Evolutionary conservation across 2,888 invertebrate species (phyloP).

Genomic region (Apeira syringaria): DNA sequence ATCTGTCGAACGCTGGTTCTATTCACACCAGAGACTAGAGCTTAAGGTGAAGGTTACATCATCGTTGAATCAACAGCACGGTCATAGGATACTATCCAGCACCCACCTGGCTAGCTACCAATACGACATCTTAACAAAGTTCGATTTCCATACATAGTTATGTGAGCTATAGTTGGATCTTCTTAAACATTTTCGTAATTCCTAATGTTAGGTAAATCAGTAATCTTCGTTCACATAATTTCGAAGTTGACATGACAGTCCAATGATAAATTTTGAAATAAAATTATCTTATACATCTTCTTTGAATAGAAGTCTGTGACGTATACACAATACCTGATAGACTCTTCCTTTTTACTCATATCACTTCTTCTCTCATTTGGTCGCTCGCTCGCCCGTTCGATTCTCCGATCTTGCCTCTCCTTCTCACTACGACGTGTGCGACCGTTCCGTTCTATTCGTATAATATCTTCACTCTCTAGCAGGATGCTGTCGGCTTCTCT

Average conservation of each 20-base stretch:
- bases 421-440: constrained; percentile 53
- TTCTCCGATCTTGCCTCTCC: constrained; percentile 7
- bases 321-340: constrained; percentile 18
- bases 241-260: constrained; percentile 11
- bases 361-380: constrained; percentile 12
- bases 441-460: constrained; percentile 65
- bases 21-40: no score
- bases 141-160: no score
- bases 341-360: constrained; percentile 64
- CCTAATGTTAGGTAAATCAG: no score
- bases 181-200: no score
- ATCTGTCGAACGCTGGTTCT: no score
- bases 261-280: constrained; percentile 6
- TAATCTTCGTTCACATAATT: neutral
- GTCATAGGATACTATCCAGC: no score
- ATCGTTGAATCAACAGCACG: no score
- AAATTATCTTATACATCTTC: constrained; percentile 21
- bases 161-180: no score
- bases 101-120: no score
- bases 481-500: constrained; percentile 55
- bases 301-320: constrained; percentile 35
- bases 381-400: constrained; percentile 5
- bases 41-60: no score
- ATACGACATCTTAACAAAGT: no score
- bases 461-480: constrained; percentile 53